These are phyloP conservation scores for Pelecanus crispus DNA, from an alignment of 2,113 vertebrate species.

Conservation along the genomic window DNA sequence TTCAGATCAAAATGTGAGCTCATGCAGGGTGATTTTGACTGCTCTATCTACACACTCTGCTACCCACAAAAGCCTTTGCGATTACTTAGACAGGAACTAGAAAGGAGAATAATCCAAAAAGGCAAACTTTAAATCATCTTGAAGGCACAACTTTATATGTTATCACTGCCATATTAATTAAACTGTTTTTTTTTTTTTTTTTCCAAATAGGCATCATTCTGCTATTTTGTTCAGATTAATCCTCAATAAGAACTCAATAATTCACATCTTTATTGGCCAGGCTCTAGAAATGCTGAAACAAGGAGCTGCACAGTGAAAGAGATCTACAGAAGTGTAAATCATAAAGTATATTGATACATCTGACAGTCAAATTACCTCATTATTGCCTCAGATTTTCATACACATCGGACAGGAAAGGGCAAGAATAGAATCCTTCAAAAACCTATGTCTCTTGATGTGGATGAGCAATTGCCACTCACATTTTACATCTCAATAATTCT, in stretches of 20 bases:
- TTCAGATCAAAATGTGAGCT: background rate
- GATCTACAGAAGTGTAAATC: background rate
- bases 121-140: background rate
- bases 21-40: background rate
- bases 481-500: background rate
- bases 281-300: background rate
- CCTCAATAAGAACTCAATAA: background rate
- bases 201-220: background rate
- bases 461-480: background rate
- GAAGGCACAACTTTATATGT: background rate
- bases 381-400: background rate
- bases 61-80: background rate
- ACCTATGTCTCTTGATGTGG: background rate
- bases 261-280: background rate
- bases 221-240: background rate
- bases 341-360: background rate
- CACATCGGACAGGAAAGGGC: background rate
- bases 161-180: background rate
- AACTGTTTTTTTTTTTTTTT: background rate
- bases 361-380: background rate
- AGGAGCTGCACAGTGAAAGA: background rate
- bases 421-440: background rate
- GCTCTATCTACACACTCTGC: background rate
- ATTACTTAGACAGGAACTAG: background rate
- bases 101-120: background rate